Base-by-base conservation (phyloP, 2,797 vertebrate genomes). In the Moxostoma hubbsi region DNA sequence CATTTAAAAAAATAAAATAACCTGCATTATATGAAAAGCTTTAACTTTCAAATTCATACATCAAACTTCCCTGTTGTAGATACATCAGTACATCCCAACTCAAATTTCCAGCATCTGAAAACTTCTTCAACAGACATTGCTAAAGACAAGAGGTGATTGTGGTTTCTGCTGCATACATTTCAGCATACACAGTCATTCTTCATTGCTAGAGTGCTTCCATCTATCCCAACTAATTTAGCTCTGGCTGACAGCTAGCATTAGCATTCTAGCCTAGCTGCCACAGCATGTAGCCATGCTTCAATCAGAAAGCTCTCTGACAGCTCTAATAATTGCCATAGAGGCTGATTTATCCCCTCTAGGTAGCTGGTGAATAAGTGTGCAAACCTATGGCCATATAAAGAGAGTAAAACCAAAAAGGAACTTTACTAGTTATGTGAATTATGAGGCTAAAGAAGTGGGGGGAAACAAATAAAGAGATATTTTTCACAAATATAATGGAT, bases 301-400 rank as follows among this genome's bases (percentile, higher is more conserved):
- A 89, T 91, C 88, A 90, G 85, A 85, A 83, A 73, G 84, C 86
- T 90, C 85, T 87, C 89, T 92, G 90, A 83, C 87, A 91, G 87
- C 89, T 87, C 87, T 90, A 86, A 87, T 90, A 75, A 78, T 80
- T 85, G 86, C 87, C 84, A 89, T 85, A 90, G 89, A 92, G 90
- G 86, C 87, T 82, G 85, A 90, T 92, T 90, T 89, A 90, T 89
- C 89, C 86, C 86, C 84, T 47, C 57, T 73, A 85, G 88, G 89
- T 88, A 88, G 83, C 89, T 87, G 90, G 93, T 92, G 92, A 93
- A 94, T 93, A 93, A 93, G 90, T 90, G 84, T 1, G 24, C 73
- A 92, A 90, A 90, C 88, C 88, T 73, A 81, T 89, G 88, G 90
- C 90, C 92, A 91, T 91, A 90, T 92, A 89, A 90, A 92, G 89